Evolutionary conservation across 1,140 invertebrate genomes (phyloP), one percentile per base, ranked within the genome.

Genomic region (Oryctes rhinoceros): DNA sequence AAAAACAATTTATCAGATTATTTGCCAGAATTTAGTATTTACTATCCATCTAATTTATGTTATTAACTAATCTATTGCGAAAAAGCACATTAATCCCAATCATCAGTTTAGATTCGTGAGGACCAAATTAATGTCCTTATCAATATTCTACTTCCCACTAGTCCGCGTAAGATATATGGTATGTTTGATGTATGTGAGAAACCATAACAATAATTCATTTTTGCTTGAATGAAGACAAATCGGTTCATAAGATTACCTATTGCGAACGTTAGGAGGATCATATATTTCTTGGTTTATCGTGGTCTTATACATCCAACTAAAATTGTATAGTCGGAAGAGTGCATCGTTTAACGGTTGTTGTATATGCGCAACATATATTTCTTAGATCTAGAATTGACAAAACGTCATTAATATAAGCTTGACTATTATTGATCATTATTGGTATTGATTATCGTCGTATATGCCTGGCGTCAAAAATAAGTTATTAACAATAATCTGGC

Each of bases 171-270:
- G 24, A 71, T 71, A 37, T 35, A 71, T 71, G 15, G 20, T 71
- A 13, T 1, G 65, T 71, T 71, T 35, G 9, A 35, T 24, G 13
- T 35, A 35, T 15, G 24, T 37, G 20, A 6, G 37, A 71, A 71
- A 71, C 11, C 35, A 71, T 71, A 37, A 37, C 35, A 2, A 71
- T 71, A 71, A 71, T 71, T 71, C 65, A 71, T 35, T 71, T 35
- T 71, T 71, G 65, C 65, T 71, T 71, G 24, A 37, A 10, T 35
- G 65, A 24, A 71, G 24, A 71, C 13, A 71, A 71, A 71, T 71
- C 35, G 35, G 6, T 11, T 71, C 24, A 4, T 30, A 71, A 71
- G 24, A 2, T n/a, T 9, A 15, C 4, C 4, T 9, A 71, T 71
- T 0, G 37, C 65, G 24, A 35, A 37, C 65, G 18, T 71, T 35